phyloP scores from a whole-genome alignment of 2,888 invertebrate genomes.

The Nomada hirtipes region DNA sequence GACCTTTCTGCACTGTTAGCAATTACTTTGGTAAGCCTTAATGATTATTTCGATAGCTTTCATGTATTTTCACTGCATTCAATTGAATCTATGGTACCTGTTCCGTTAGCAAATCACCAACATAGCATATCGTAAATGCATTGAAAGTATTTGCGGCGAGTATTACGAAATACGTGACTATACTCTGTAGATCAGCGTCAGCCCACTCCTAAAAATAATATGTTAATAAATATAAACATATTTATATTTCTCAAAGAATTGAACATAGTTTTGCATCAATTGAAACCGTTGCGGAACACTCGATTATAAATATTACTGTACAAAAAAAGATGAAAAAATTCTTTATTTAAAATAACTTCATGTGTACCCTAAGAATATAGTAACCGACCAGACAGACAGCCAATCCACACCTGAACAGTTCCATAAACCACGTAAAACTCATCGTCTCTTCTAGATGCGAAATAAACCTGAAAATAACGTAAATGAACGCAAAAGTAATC shows the following conservation, averaged over 20 bases:
- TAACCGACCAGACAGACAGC: conserved; percentile 79
- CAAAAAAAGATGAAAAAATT: not conserved
- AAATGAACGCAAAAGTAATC: not conserved
- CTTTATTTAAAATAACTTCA: not conserved
- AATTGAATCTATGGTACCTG: conserved; percentile 53
- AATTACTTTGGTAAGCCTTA: not conserved
- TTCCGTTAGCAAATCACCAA: conserved; percentile 64
- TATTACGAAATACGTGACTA: conserved; percentile 45
- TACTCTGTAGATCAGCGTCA: conserved; percentile 26
- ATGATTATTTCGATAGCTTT: not conserved
- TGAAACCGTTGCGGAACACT: too few species aligned
- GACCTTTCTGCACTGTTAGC: conserved; percentile 63
- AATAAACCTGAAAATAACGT: conserved; percentile 70
- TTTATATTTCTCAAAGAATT: too few species aligned
- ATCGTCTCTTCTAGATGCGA: conserved; percentile 70
- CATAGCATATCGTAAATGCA: conserved; percentile 68
- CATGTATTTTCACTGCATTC: too few species aligned
- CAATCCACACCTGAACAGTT: conserved; percentile 78
- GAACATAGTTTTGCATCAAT: too few species aligned
- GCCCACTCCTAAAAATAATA: conserved; percentile 57
- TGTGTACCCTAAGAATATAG: conserved; percentile 76
- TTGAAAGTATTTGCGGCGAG: conserved; percentile 56
- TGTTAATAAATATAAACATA: too few species aligned
- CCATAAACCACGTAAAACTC: conserved; percentile 75
- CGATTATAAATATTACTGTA: not conserved